These are phyloP conservation scores for Cynopterus brachyotis DNA, from an alignment of 2,113 vertebrate species.

Conservation along the genomic window DNA sequence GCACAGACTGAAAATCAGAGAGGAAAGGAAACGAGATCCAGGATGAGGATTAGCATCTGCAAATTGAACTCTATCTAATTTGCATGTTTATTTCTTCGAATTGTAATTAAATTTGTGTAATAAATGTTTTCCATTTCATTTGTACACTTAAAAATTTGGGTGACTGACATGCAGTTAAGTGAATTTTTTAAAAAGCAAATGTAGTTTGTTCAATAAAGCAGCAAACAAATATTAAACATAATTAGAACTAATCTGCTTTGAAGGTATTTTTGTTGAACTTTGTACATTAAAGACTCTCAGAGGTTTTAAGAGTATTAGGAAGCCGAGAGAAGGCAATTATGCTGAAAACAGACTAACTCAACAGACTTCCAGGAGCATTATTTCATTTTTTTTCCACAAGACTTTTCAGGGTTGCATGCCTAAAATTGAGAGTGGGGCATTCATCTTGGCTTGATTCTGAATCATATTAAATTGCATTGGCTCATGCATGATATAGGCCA, in stretches of 20 bases:
- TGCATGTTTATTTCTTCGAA: conserved; percentile 80
- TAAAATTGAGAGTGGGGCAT: conserved; percentile 18
- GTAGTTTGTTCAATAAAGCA: conserved; percentile 69
- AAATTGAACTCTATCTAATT: conserved; percentile 75
- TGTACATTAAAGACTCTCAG: conserved; percentile 70
- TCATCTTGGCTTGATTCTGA: conserved; percentile 54
- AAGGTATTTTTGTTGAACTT: conserved; percentile 74
- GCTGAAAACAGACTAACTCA: conserved; percentile 53
- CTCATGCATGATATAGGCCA: neutral
- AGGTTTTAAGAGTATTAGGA: conserved; percentile 64
- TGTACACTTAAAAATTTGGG: conserved; percentile 74
- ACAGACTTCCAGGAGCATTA: conserved; percentile 46
- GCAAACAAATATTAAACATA: conserved; percentile 71
- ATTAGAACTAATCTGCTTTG: conserved; percentile 73
- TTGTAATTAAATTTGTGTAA: conserved; percentile 82
- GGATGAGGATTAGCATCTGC: conserved; percentile 70
- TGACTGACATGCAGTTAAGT: conserved; percentile 72
- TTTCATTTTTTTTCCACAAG: conserved; percentile 66
- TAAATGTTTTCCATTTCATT: conserved; percentile 80
- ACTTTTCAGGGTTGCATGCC: conserved; percentile 36
- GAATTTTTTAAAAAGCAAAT: conserved; percentile 60
- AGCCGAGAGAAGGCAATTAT: conserved; percentile 58
- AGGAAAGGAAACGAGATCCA: conserved; percentile 19
- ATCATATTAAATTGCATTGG: conserved; percentile 27
- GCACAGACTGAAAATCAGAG: conserved; percentile 28